Evolutionary conservation across 2,888 invertebrate species (phyloP).

Genomic region (Andricus quercusramuli): DNA sequence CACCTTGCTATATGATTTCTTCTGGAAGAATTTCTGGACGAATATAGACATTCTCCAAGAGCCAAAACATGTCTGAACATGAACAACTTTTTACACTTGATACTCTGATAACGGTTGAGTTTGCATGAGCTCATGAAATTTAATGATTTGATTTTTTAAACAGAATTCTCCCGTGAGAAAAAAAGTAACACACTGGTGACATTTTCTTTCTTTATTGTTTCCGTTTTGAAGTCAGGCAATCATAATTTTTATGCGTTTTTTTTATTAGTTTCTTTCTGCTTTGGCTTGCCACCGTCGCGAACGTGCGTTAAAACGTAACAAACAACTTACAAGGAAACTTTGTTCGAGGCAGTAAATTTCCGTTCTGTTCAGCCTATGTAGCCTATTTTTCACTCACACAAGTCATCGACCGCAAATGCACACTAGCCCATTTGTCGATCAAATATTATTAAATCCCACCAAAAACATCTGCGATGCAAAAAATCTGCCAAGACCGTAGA

Average conservation of each 20-base stretch:
- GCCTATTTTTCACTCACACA: neutral
- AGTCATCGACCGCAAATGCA: constrained; percentile 18
- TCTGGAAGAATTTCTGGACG: neutral
- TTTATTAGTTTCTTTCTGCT: constrained; percentile 31
- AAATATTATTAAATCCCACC: too few relatives aligned
- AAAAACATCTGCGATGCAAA: too few relatives aligned
- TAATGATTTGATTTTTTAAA: neutral
- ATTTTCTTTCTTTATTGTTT: constrained; percentile 30
- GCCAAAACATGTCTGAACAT: too few relatives aligned
- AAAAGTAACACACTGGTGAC: neutral
- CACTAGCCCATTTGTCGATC: too few relatives aligned
- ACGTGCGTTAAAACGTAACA: constrained; percentile 31
- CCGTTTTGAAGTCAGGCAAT: constrained; percentile 38
- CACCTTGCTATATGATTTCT: too few relatives aligned
- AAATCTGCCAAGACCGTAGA: too few relatives aligned
- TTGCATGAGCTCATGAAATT: neutral
- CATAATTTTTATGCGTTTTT: constrained; percentile 34
- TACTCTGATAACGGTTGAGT: neutral
- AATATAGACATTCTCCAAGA: neutral
- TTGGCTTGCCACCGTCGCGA: constrained; percentile 1
- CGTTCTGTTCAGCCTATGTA: constrained; percentile 29
- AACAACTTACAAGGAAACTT: constrained; percentile 36
- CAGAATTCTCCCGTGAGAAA: neutral
- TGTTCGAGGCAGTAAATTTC: constrained; percentile 37
- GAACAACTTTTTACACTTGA: too few relatives aligned